These are phyloP conservation scores for Laspeyria flexula DNA, from an alignment of 2,888 invertebrate species.

Conservation along the genomic window DNA sequence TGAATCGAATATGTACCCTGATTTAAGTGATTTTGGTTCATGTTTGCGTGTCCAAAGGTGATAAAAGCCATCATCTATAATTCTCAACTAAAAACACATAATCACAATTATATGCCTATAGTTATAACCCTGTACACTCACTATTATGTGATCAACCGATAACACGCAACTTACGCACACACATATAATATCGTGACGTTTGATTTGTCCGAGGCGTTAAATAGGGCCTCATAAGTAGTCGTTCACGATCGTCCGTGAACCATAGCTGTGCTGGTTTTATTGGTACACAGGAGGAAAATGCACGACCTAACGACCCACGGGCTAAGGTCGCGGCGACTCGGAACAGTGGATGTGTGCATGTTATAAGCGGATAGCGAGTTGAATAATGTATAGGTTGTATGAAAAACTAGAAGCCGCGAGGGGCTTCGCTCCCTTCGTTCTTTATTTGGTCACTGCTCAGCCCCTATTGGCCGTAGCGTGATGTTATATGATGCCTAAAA, in stretches of 20 bases:
- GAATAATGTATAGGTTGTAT: not conserved
- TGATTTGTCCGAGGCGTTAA: conserved; percentile 27
- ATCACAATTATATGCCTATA: not conserved
- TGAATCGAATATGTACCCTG: no score
- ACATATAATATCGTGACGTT: conserved; percentile 25
- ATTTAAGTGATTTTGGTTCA: no score
- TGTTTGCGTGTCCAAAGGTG: no score
- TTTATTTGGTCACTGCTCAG: no score
- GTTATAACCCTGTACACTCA: not conserved
- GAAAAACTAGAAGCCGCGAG: no score
- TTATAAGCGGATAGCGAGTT: conserved; percentile 3
- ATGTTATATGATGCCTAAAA: no score
- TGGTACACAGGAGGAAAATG: conserved; percentile 56
- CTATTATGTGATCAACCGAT: conserved; percentile 3
- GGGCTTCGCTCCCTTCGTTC: no score
- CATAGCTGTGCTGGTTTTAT: conserved; percentile 42
- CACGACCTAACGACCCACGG: conserved; percentile 43
- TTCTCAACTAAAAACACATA: no score
- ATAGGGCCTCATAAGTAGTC: conserved; percentile 43
- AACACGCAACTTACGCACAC: conserved; percentile 13
- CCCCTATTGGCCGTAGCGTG: no score
- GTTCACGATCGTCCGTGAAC: conserved; percentile 50
- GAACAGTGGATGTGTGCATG: not conserved
- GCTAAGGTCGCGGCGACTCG: conserved; percentile 52
- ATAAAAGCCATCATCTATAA: no score